Base-by-base conservation (phyloP, 2,113 vertebrate genomes). In the Paratilapia polleni region DNA sequence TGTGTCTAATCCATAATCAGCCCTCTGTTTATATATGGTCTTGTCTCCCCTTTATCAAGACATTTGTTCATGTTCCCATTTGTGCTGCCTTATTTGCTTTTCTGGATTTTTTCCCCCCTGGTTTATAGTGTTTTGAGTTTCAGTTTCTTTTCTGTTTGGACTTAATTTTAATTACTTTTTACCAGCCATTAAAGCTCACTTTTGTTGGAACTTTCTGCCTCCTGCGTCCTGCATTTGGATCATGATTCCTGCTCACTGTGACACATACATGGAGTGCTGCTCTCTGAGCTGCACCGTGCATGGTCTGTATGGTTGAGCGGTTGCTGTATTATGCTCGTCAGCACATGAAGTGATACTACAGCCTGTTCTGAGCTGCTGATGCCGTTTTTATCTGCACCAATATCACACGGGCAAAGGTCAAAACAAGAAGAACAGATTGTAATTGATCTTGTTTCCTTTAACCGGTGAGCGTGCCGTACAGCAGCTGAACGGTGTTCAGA, bases 261-360 rank as follows among this genome's bases (percentile, higher is more conserved):
- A 70, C 13, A 31, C 43, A 52, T 70, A 47, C 12, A 43, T 31
- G 47, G 20, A 73, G 47, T 54, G 14, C 68, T 41, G 31, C n/a
- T 54, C 28, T 28, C 24, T 26, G 56, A 52, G 15, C 80, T 81
- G 68, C 34, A 17, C 6, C 5, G 20, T 47, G 62, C 31, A 47
- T 20, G 4, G n/a, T 61, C 28, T 60, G 6, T 43, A 20, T n/a
- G 17, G 19, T 83, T 54, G 0, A 4, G 63, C 19, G 6, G 15
- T 26, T 34, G 36, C 28, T 63, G 63, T 59, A 68, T 63, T 54
- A n/a, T 34, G 56, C 34, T 52, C 68, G 73, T 88, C 89, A 82
- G 31, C 78, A 66, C 61, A 56, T 56, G 78, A 81, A 75, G 70
- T 11, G 38, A 41, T n/a, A 41, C 64, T 17, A 20, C 64, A 73